Evolutionary conservation across 2,113 vertebrate species (phyloP).

Genomic region (Todiramphus saurophagus): DNA sequence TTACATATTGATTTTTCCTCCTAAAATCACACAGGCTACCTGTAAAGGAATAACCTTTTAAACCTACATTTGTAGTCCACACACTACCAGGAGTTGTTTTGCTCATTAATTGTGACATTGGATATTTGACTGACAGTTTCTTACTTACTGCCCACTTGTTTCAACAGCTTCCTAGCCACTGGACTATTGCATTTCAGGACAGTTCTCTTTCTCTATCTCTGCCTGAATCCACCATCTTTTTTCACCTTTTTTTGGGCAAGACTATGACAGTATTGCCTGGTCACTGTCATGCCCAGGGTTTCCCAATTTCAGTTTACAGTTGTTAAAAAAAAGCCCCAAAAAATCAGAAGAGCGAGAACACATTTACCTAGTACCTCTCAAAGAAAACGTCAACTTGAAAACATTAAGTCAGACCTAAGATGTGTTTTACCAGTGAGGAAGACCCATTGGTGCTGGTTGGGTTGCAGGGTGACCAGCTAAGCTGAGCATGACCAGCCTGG

Average conservation of each 20-base stretch:
- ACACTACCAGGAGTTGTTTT: neutral
- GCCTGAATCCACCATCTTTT: neutral
- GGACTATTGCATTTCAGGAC: neutral
- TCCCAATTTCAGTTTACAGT: neutral
- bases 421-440: neutral
- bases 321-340: neutral
- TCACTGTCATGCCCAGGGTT: neutral
- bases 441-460: neutral
- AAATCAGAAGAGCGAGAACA: neutral
- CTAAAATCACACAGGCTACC: neutral
- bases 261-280: neutral
- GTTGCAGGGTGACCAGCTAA: neutral
- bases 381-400: neutral
- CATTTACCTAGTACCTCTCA: neutral
- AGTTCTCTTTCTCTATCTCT: neutral
- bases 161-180: neutral
- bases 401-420: neutral
- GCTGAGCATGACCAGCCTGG: neutral
- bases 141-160: neutral
- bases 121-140: neutral
- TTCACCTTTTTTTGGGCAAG: neutral
- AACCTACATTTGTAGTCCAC: neutral
- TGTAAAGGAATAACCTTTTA: neutral
- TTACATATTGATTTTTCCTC: rapidly evolving
- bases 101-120: neutral